A percentile compares a stretch with the other conserved stretches of the same genome.
These are phyloP conservation scores for Mystacornis crossleyi DNA, from an alignment of 2,113 vertebrate species.

Conservation along the genomic window DNA sequence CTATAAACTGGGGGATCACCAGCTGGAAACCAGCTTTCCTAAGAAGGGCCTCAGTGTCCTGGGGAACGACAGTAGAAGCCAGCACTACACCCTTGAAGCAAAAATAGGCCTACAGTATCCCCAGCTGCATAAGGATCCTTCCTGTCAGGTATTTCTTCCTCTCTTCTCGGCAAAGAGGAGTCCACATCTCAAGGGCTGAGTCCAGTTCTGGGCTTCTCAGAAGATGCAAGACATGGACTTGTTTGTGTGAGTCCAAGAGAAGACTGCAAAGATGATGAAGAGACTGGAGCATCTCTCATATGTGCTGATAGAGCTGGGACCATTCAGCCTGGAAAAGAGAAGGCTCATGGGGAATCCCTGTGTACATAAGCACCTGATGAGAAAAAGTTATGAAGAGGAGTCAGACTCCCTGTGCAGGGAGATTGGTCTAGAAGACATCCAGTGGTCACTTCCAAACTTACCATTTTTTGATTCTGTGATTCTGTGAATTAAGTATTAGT, in stretches of 20 bases:
- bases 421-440: not conserved
- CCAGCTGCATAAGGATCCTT: not conserved
- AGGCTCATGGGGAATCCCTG: not conserved
- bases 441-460: not conserved
- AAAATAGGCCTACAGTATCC: not conserved
- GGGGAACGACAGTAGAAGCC: not conserved
- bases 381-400: not conserved
- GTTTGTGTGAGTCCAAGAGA: not conserved
- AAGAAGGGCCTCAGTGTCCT: not conserved
- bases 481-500: not conserved
- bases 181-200: not conserved
- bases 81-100: not conserved
- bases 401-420: not conserved
- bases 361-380: fast-evolving
- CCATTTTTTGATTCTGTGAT: not conserved
- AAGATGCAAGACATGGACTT: not conserved
- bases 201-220: not conserved
- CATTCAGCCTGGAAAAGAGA: not conserved
- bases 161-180: not conserved
- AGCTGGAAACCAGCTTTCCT: not conserved
- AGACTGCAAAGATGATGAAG: not conserved
- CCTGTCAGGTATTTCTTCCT: not conserved
- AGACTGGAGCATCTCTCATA: not conserved
- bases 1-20: not conserved
- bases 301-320: not conserved